phyloP scores from a whole-genome alignment of 2,888 invertebrate genomes.

The Parnassius smintheus region DNA sequence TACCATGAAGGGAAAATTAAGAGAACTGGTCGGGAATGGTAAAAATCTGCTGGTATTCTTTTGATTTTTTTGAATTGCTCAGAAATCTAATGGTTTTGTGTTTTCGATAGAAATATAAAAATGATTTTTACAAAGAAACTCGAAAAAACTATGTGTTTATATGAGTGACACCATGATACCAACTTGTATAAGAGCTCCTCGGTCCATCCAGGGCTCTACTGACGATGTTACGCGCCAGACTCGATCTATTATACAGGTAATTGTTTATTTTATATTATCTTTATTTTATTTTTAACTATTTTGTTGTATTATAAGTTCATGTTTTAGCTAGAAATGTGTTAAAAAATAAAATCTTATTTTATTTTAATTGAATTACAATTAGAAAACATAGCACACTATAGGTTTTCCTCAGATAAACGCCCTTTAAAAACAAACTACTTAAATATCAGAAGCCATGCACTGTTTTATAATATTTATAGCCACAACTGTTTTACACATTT shows the following conservation, averaged over 20 bases:
- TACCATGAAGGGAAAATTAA: slow-evolving; percentile 16
- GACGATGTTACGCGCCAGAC: slow-evolving; percentile 88
- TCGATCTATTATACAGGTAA: slow-evolving; percentile 86
- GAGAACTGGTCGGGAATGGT: slow-evolving; percentile 9
- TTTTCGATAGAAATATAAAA: slow-evolving; percentile 12
- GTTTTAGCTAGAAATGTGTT: too few relatives aligned
- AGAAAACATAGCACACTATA: too few relatives aligned
- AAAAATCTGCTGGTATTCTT: slow-evolving; percentile 3
- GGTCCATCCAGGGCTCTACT: slow-evolving; percentile 87
- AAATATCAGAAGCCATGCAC: too few relatives aligned
- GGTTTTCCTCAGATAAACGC: too few relatives aligned
- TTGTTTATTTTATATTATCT: not conserved
- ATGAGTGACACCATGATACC: slow-evolving; percentile 79
- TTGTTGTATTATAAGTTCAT: too few relatives aligned
- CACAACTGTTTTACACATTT: too few relatives aligned
- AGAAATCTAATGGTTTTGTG: slow-evolving; percentile 17
- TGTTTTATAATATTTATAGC: too few relatives aligned
- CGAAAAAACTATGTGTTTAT: slow-evolving; percentile 19
- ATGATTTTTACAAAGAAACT: slow-evolving; percentile 8
- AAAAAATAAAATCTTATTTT: too few relatives aligned
- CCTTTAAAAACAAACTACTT: too few relatives aligned
- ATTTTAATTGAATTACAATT: too few relatives aligned
- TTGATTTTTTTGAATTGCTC: slow-evolving; percentile 23
- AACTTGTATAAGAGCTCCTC: slow-evolving; percentile 86
- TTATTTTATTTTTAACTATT: too few relatives aligned